Evolutionary conservation across 2,888 invertebrate species (phyloP).

Genomic region (Meloe dianella): DNA sequence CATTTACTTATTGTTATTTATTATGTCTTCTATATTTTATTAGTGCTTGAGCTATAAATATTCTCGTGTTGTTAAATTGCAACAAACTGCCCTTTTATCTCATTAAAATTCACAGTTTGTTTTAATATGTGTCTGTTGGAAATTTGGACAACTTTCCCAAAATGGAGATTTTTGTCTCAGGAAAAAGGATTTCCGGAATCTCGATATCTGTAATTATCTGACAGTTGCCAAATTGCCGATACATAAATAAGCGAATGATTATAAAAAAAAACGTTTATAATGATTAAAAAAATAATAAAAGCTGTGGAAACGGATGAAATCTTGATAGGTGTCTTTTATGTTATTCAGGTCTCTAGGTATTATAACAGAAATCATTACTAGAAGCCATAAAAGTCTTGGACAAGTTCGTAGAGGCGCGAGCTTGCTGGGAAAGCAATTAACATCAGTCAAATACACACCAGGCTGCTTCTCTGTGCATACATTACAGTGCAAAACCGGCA

Average conservation of each 20-base stretch:
- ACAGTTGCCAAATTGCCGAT: neutral
- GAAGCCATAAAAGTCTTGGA: slow-evolving; percentile 44
- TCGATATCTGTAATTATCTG: neutral
- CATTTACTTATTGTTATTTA: too few relatives aligned
- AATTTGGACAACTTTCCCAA: slow-evolving; percentile 6
- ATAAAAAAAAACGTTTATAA: neutral
- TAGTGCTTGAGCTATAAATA: neutral
- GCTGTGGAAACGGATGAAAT: neutral
- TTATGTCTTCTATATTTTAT: too few relatives aligned
- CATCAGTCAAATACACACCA: slow-evolving; percentile 53
- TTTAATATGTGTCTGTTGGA: neutral
- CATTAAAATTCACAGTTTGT: neutral
- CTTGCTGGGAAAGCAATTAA: slow-evolving; percentile 53
- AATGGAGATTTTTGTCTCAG: neutral
- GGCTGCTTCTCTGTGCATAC: slow-evolving; percentile 49
- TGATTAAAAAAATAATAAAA: neutral
- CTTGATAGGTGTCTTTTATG: neutral
- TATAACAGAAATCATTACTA: slow-evolving; percentile 41
- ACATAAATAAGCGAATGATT: neutral
- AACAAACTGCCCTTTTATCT: neutral
- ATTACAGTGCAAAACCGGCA: slow-evolving; percentile 42
- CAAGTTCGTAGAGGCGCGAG: slow-evolving; percentile 47
- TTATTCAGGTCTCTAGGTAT: slow-evolving; percentile 40
- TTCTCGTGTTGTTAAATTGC: neutral
- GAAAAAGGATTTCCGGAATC: slow-evolving; percentile 2